Conservation (phyloP, 2,113 vertebrate species). For the Cacatua alba region DNA sequence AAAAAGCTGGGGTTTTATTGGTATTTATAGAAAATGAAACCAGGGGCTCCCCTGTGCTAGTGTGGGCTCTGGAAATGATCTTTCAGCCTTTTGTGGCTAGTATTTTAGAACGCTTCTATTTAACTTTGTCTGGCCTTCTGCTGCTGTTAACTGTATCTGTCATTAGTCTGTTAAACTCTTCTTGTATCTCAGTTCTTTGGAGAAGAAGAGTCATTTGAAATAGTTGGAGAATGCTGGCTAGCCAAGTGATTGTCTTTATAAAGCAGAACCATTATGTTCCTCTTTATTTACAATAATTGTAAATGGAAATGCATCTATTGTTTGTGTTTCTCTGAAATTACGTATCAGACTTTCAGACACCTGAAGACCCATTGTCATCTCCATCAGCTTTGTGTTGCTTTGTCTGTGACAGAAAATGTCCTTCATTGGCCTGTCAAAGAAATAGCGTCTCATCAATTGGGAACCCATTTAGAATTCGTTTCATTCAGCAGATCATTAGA, state of each 20-base stretch:
- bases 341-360: not conserved
- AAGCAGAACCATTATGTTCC: not conserved
- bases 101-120: not conserved
- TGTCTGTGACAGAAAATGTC: conserved; percentile 12
- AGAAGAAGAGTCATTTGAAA: not conserved
- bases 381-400: not conserved
- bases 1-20: not conserved
- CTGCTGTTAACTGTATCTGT: not conserved
- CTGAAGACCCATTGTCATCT: not conserved
- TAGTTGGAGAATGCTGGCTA: not conserved
- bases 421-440: conserved; percentile 9
- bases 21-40: not conserved
- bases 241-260: not conserved
- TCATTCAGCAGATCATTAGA: conserved; percentile 36
- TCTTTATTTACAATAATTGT: conserved; percentile 19
- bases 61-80: not conserved
- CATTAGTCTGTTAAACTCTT: not conserved
- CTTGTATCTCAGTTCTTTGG: not conserved
- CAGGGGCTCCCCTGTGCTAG: not conserved
- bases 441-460: not conserved
- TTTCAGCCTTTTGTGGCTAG: not conserved
- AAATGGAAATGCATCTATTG: not conserved
- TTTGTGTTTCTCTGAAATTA: conserved; percentile 4
- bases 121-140: not conserved
- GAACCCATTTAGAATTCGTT: not conserved